Evolutionary conservation across 2,797 vertebrate species (phyloP).

Genomic region (Crax fasciolata): DNA sequence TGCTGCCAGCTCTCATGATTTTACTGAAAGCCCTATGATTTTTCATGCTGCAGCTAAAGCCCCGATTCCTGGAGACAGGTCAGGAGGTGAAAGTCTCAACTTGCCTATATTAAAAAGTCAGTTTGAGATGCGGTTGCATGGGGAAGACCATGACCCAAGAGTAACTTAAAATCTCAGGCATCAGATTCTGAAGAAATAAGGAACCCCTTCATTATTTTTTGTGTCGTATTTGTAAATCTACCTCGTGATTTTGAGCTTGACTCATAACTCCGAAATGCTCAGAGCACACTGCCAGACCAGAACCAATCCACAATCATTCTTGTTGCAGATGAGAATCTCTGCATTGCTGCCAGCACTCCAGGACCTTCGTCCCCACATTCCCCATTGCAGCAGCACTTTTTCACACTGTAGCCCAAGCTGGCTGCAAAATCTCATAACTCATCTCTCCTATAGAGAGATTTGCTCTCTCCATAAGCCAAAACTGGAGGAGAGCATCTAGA

Average conservation of each 20-base stretch:
- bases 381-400: not conserved
- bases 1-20: not conserved
- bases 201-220: not conserved
- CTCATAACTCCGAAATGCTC: not conserved
- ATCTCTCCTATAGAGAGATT: not conserved
- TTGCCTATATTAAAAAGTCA: not conserved
- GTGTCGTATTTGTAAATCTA: not conserved
- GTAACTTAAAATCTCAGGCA: not conserved
- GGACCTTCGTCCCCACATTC: not conserved
- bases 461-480: not conserved
- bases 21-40: not conserved
- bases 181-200: not conserved
- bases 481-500: not conserved
- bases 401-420: not conserved
- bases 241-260: not conserved
- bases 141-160: not conserved
- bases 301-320: not conserved
- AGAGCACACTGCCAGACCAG: not conserved
- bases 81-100: not conserved
- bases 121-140: not conserved
- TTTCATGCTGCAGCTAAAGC: constrained; percentile 13
- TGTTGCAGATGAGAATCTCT: not conserved
- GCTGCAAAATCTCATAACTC: not conserved
- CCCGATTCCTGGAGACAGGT: not conserved
- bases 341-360: not conserved